Evolutionary conservation across 1,140 invertebrate species (phyloP).

Genomic region (Zaprionus ornatus): DNA sequence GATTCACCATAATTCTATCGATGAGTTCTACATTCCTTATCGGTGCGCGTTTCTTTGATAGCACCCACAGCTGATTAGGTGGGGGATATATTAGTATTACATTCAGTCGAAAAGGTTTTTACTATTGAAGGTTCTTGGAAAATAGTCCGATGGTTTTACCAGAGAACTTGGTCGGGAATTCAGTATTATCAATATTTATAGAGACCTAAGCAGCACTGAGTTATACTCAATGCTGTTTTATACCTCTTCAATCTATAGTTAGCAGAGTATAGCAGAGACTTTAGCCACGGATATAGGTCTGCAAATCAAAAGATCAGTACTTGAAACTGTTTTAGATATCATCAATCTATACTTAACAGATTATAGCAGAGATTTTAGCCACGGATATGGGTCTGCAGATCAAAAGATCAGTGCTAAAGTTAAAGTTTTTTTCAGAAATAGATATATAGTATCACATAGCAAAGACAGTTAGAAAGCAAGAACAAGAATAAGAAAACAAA

Average conservation of each 20-base stretch:
- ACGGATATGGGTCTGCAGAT: too few species aligned
- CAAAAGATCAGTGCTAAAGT: too few species aligned
- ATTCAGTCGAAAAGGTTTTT: background rate
- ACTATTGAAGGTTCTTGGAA: background rate
- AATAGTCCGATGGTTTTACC: background rate
- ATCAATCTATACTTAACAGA: too few species aligned
- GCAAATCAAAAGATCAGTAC: too few species aligned
- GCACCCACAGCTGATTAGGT: background rate
- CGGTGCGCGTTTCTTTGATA: background rate
- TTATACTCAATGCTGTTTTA: background rate
- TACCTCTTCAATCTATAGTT: background rate
- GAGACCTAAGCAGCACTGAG: background rate
- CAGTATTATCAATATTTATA: background rate
- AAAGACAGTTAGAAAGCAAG: too few species aligned
- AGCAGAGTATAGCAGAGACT: too few species aligned
- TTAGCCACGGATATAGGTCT: too few species aligned
- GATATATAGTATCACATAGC: too few species aligned
- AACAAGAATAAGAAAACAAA: too few species aligned
- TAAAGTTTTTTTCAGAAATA: too few species aligned
- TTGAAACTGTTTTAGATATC: too few species aligned
- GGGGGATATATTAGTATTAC: background rate
- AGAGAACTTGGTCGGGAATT: background rate
- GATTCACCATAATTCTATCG: constrained; percentile 12
- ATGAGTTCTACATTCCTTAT: background rate
- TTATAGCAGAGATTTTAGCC: too few species aligned